These are phyloP conservation scores for Electrona antarctica DNA, from an alignment of 2,113 vertebrate genomes.

Conservation along the genomic window DNA sequence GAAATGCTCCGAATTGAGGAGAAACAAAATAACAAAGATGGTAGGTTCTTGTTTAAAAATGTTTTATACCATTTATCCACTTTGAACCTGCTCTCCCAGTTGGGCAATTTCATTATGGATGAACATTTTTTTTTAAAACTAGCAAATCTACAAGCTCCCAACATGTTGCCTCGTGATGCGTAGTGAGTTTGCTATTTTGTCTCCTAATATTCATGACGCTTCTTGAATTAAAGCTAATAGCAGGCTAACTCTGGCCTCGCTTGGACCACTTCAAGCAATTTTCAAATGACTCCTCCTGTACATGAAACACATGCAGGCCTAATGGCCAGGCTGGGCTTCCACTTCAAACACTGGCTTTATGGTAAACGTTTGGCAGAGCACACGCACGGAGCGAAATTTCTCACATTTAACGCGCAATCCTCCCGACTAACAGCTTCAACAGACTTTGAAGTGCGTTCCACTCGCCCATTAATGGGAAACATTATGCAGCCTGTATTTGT, in stretches of 20 bases:
- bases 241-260: constrained; percentile 43
- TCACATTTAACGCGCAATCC: constrained; percentile 70
- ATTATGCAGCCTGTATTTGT: constrained; percentile 74
- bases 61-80: constrained; percentile 6
- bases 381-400: constrained; percentile 60
- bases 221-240: constrained; percentile 52
- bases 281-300: constrained; percentile 61
- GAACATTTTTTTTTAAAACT: no score
- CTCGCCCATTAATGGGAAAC: constrained; percentile 70
- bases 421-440: constrained; percentile 70
- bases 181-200: no score
- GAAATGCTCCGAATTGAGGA: constrained; percentile 6
- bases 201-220: constrained; percentile 57
- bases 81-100: no score
- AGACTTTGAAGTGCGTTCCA: constrained; percentile 76
- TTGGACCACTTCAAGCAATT: constrained; percentile 67
- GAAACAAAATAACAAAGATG: constrained; percentile 31
- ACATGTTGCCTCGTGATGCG: no score
- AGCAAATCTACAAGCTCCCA: no score
- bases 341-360: constrained; percentile 79
- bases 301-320: constrained; percentile 61
- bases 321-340: constrained; percentile 66
- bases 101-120: no score
- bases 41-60: no score
- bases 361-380: constrained; percentile 70